phyloP scores from a whole-genome alignment of 2,113 vertebrate genomes.

The Cryptomyrus ogoouensis region DNA sequence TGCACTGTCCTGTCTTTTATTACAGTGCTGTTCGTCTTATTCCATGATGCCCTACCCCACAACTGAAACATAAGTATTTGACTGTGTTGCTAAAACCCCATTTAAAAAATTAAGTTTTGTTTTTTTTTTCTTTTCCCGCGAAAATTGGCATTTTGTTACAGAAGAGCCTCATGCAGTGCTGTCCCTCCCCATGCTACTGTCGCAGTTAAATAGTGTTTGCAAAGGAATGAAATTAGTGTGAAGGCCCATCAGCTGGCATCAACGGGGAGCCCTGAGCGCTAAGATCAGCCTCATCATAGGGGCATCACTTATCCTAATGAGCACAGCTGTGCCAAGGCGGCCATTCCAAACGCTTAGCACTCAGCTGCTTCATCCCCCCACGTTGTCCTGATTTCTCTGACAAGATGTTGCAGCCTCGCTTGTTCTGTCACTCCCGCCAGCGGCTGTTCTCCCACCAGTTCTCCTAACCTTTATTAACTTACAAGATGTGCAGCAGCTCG shows the following conservation, averaged over 20 bases:
- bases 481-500: not conserved
- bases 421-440: not conserved
- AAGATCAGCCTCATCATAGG: not conserved
- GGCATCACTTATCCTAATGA: conserved; percentile 6
- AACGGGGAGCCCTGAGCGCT: not conserved
- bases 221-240: conserved; percentile 11
- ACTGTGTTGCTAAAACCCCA: not conserved
- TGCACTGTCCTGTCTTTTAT: not conserved
- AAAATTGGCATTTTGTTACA: not conserved
- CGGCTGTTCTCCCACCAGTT: not conserved
- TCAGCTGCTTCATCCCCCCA: not conserved
- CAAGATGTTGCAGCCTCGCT: not conserved
- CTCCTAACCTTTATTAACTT: not conserved
- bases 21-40: not conserved
- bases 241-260: conserved; percentile 3
- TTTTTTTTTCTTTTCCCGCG: not conserved
- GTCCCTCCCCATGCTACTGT: not conserved
- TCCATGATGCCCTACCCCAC: not conserved
- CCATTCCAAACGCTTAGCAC: not conserved
- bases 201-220: not conserved
- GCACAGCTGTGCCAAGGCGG: not conserved
- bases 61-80: not conserved
- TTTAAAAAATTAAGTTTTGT: not conserved
- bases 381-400: not conserved
- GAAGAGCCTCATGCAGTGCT: not conserved